Base-by-base conservation (phyloP, 2,888 invertebrate species). In the Chrysodeixis includens region DNA sequence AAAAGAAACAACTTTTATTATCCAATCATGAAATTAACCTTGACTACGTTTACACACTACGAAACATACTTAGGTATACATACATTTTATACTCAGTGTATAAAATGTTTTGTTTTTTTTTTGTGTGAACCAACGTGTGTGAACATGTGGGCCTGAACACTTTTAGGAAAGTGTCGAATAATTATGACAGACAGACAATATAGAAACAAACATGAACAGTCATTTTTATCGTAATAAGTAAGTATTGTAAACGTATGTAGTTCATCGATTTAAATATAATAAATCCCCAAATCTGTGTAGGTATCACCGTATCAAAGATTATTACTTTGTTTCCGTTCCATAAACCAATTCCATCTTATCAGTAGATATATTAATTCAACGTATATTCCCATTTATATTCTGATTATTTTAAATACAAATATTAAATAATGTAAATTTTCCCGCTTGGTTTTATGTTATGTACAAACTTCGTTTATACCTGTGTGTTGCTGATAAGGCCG, bases 401-500 rank as follows among this genome's bases (percentile, higher is more conserved):
- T 4, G 18, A 18, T 49, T 4, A 30, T 35, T 30, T n/a, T 16
- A 9, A 35, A 46, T 20, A 7, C 1, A 54, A 54, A 40, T 53
- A 30, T 18, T 53, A 30, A 49, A 30, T 26, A 56, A 68, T 30
- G 22, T 7, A 32, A 32, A 51, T 58, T 62, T 54, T 56, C 54
- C 54, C 16, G 59, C 57, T 55, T 30, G 10, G 12, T 59, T 54
- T 0, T 61, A 20, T 26, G 44, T 56, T 57, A 51, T 14, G n/a
- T 57, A 54, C 53, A 60, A 55, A 57, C 9, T 22, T 62, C 22
- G 52, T 46, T 67, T 49, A 32, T 49, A 51, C 54, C 10, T 54
- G n/a, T 67, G 40, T 14, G 55, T 16, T 0, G 10, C 30, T 55
- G 70, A 65, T 65, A 70, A 51, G 60, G 32, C 70, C n/a, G 56